These are phyloP conservation scores for Drosophila meridionalis DNA, from an alignment of 2,888 invertebrate genomes.

Conservation along the genomic window DNA sequence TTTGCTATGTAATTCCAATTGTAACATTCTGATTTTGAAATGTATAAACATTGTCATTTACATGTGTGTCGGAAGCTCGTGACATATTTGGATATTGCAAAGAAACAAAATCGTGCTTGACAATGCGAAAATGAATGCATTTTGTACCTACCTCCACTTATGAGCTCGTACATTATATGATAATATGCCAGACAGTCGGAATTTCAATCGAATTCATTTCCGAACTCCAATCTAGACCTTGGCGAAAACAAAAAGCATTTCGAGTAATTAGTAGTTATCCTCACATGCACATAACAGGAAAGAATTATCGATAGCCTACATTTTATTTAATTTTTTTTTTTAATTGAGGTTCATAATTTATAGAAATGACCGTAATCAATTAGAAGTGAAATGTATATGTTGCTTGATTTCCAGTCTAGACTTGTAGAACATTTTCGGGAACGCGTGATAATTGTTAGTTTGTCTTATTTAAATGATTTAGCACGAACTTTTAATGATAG, in stretches of 20 bases:
- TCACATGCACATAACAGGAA: slow-evolving; percentile 2
- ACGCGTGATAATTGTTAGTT: slow-evolving; percentile 23
- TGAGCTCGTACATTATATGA: slow-evolving; percentile 8
- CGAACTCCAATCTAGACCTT: slow-evolving; percentile 12
- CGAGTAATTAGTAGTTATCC: slow-evolving; percentile 16
- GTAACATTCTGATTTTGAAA: neutral
- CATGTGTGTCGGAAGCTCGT: slow-evolving; percentile 40
- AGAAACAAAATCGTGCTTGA: slow-evolving; percentile 23
- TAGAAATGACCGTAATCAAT: slow-evolving; percentile 33
- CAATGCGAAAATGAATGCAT: slow-evolving; percentile 22
- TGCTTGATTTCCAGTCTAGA: slow-evolving; percentile 1
- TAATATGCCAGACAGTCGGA: neutral
- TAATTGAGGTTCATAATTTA: slow-evolving; percentile 25
- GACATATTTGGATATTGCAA: slow-evolving; percentile 39
- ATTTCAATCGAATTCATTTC: slow-evolving; percentile 1
- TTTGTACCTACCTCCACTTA: slow-evolving; percentile 21
- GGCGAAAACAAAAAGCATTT: slow-evolving; percentile 1
- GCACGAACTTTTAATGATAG: slow-evolving; percentile 34
- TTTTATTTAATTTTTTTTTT: slow-evolving; percentile 5
- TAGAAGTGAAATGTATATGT: slow-evolving; percentile 12
- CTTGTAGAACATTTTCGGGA: slow-evolving; percentile 2
- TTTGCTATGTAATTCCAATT: neutral
- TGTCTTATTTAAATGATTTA: slow-evolving; percentile 22
- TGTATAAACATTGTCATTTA: slow-evolving; percentile 38
- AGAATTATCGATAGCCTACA: slow-evolving; percentile 5